Conservation (phyloP, 2,113 vertebrate species). For the Malurus cyaneus region DNA sequence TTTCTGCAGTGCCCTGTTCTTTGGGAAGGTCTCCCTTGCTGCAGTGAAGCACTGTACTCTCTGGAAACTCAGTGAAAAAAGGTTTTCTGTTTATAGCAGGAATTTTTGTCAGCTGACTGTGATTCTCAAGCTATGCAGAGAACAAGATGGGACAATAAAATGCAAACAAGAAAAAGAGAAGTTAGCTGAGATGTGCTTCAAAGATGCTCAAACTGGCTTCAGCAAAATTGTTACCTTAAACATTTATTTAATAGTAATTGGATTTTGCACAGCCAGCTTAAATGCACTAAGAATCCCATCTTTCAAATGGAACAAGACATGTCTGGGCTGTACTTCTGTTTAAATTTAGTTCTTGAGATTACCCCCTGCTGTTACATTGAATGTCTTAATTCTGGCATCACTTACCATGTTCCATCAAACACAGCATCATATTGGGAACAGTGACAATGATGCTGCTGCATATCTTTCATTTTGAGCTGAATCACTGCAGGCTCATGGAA, state of each 20-base stretch:
- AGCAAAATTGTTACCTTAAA: neutral
- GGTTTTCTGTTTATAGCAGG: neutral
- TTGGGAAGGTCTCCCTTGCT: constrained; percentile 21
- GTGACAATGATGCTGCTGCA: neutral
- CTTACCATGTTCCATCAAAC: neutral
- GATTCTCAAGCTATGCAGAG: neutral
- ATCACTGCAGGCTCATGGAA: neutral
- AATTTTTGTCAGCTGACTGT: neutral
- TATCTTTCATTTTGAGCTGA: neutral
- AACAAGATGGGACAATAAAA: neutral
- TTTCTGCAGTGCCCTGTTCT: constrained; percentile 9
- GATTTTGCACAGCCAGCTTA: constrained; percentile 21
- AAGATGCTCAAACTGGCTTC: neutral
- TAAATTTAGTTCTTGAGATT: neutral
- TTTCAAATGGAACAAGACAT: constrained; percentile 3
- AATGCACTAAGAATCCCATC: neutral
- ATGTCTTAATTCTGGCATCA: neutral
- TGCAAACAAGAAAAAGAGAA: neutral
- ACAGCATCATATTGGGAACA: neutral
- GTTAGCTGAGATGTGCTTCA: neutral
- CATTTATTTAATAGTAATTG: neutral
- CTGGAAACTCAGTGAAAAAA: neutral
- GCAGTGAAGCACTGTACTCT: neutral
- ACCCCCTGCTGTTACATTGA: neutral
- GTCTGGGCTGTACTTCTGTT: neutral